These are phyloP conservation scores for Puntigrus tetrazona DNA, from an alignment of 2,113 vertebrate species.

Conservation along the genomic window DNA sequence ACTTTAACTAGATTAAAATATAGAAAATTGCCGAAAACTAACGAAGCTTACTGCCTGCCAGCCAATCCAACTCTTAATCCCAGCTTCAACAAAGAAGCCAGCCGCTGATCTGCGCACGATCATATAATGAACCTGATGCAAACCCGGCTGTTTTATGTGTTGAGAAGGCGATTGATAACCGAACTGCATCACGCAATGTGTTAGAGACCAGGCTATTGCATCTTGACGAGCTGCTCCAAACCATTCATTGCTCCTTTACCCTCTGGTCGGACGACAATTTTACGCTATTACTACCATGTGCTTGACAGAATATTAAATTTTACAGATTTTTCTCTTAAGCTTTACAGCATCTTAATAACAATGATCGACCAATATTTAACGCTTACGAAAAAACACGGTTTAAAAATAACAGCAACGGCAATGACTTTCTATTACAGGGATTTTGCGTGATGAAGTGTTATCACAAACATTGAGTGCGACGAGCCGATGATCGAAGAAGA, in stretches of 20 bases:
- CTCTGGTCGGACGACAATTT: slow-evolving; percentile 60
- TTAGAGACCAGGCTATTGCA: slow-evolving; percentile 54
- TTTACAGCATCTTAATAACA: too few relatives aligned
- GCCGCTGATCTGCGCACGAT: slow-evolving; percentile 60
- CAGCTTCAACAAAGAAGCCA: slow-evolving; percentile 56
- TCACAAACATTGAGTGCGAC: slow-evolving; percentile 50
- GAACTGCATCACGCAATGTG: slow-evolving; percentile 53
- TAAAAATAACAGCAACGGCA: too few relatives aligned
- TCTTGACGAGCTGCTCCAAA: slow-evolving; percentile 63
- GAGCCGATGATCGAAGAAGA: too few relatives aligned
- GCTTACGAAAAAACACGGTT: too few relatives aligned
- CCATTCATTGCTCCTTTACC: slow-evolving; percentile 58
- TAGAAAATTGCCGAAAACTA: slow-evolving; percentile 66
- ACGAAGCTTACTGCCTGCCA: slow-evolving; percentile 62
- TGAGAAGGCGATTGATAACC: slow-evolving; percentile 56
- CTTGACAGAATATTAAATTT: too few relatives aligned
- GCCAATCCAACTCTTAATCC: slow-evolving; percentile 63
- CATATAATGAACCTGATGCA: slow-evolving; percentile 59
- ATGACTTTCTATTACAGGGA: too few relatives aligned
- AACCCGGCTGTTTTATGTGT: slow-evolving; percentile 54
- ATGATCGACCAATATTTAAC: too few relatives aligned
- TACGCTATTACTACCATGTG: slow-evolving; percentile 67
- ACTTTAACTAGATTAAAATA: slow-evolving; percentile 69
- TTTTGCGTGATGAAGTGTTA: too few relatives aligned
- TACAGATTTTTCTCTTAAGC: too few relatives aligned